Evolutionary conservation across 2,888 invertebrate species (phyloP), one percentile per base, ranked within the genome.

Genomic region (Hemistola chrysoprasaria): DNA sequence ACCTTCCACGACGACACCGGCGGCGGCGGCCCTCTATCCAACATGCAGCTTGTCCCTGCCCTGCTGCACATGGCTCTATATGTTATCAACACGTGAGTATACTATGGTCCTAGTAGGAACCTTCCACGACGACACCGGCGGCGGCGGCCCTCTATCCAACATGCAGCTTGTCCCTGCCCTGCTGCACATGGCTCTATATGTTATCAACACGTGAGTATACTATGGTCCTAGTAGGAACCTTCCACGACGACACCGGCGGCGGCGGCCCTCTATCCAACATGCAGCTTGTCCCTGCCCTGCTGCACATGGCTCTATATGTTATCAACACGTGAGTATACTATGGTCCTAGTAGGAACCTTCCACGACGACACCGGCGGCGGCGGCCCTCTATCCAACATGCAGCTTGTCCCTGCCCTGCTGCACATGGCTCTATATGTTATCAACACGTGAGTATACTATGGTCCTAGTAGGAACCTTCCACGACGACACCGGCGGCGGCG

Each of bases 121-220:
- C 47, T 99, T 99, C 91, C 98, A 98, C 76, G 98, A 97, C 75
- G 98, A 98, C 83, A 97, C 98, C 1, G 98, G 98, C n/a, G 99
- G 97, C 53, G 97, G 97, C 59, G 98, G 98, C 1, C 96, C 98
- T 6, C 97, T 98, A 69, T 98, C 97, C 53, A 98, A 98, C 86
- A 95, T 98, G 94, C 97, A 98, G 85, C 93, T 99, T 65, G 92
- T 98, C 49, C 98, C 98, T 6, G 98, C 98, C 74, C 90, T 98
- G 39, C 90, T 96, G 50, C 98, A 98, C 77, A 97, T 97, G 92
- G 96, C 97, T 8, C 93, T 98, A 8, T 98, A 98, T 77, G 95
- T 97, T 50, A 92, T 97, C 59, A 16, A 16, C 16, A 16, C 16
- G 16, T 16, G n/a, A n/a, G n/a, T n/a, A n/a, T n/a, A n/a, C n/a